phyloP scores from a whole-genome alignment of 2,888 invertebrate species.

The Myathropa florea region DNA sequence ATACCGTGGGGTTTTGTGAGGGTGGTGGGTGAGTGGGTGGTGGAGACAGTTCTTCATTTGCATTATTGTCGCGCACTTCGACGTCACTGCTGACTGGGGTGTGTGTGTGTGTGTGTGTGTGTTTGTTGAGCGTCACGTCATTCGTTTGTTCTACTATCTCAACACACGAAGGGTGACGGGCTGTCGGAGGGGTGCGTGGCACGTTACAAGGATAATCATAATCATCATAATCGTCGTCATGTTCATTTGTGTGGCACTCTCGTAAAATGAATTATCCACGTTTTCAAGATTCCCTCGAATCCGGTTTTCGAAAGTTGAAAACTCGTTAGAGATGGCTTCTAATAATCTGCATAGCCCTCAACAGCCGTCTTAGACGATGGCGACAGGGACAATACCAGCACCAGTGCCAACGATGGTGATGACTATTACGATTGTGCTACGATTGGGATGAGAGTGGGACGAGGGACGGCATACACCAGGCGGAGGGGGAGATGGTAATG shows the following conservation, averaged over 20 bases:
- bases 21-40: not conserved
- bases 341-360: conserved; percentile 53
- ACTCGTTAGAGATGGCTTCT: conserved; percentile 63
- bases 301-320: conserved; percentile 60
- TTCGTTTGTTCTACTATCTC: conserved; percentile 4
- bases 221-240: conserved; percentile 65
- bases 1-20: not conserved
- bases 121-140: conserved; percentile 18
- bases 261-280: conserved; percentile 64
- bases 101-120: not conserved
- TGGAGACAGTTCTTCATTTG: conserved; percentile 13
- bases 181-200: not conserved
- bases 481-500: conserved; percentile 30
- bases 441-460: not conserved
- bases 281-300: conserved; percentile 55
- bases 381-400: not conserved
- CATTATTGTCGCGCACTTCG: conserved; percentile 32
- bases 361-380: conserved; percentile 36
- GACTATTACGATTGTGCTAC: not conserved
- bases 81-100: not conserved
- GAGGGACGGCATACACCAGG: not conserved
- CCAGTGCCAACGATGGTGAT: not conserved
- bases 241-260: conserved; percentile 62
- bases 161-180: not conserved
- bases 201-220: conserved; percentile 58